Evolutionary conservation across 64 coral and sea anemone genomes (phyloP).

Genomic region (Actinia equina): DNA sequence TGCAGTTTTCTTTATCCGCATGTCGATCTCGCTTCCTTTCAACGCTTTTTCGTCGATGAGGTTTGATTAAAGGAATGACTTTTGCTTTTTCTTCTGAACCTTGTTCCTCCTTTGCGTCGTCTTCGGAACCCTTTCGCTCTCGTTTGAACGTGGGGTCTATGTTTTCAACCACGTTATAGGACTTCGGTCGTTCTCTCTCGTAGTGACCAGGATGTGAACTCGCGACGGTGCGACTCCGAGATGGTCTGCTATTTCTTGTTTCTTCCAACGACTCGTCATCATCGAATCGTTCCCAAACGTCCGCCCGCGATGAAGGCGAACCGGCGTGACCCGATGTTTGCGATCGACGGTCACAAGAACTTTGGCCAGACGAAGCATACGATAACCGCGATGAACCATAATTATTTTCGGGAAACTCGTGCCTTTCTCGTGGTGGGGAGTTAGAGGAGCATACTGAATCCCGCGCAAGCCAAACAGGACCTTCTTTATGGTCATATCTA

Average conservation of each 20-base stretch:
- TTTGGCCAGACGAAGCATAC: constrained; percentile 1
- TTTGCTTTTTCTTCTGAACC: constrained; percentile 41
- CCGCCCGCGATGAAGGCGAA: constrained; percentile 31
- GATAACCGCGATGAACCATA: neutral
- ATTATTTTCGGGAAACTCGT: neutral
- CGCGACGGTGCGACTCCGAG: constrained; percentile 25
- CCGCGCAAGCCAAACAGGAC: neutral
- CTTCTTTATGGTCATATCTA: neutral
- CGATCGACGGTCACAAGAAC: constrained; percentile 3
- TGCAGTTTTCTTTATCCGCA: neutral
- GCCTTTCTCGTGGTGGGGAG: neutral
- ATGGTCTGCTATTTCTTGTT: neutral
- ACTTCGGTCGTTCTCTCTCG: neutral
- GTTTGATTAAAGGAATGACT: constrained; percentile 49
- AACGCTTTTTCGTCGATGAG: constrained; percentile 42
- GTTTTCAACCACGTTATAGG: constrained; percentile 42
- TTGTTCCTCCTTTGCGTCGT: constrained; percentile 5
- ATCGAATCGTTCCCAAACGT: constrained; percentile 55
- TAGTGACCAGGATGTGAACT: constrained; percentile 30
- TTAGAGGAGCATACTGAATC: neutral
- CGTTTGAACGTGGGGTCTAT: constrained; percentile 61
- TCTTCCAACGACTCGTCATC: constrained; percentile 25
- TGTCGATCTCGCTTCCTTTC: constrained; percentile 29
- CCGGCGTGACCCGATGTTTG: neutral
- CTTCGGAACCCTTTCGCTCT: neutral